Percentiles rank a stretch among this genome's conserved stretches.
Conservation (phyloP, 1,140 invertebrate species). For the Orchesella cincta region DNA sequence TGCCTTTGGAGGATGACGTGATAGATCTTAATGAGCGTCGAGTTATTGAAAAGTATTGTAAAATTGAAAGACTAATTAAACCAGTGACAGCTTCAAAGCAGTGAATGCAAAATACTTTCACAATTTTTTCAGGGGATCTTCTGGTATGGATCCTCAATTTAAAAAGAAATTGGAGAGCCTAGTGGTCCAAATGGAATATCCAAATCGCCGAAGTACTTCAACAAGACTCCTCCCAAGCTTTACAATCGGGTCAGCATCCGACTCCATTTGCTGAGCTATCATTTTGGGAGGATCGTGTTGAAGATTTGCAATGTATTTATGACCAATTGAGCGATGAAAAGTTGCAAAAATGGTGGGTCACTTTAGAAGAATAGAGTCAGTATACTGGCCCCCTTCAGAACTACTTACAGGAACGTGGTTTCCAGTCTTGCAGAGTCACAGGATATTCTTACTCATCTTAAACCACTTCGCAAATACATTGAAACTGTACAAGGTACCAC, state of each 20-base stretch:
- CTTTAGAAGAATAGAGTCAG: conserved; percentile 90
- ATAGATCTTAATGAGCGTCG: conserved; percentile 76
- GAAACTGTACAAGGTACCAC: conserved; percentile 80
- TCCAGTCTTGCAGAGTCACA: conserved; percentile 84
- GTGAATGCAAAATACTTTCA: not conserved
- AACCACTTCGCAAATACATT: conserved; percentile 76
- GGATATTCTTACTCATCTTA: conserved; percentile 83
- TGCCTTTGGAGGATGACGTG: conserved; percentile 85
- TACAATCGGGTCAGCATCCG: conserved; percentile 80
- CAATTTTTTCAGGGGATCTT: conserved; percentile 54
- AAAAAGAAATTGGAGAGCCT: conserved; percentile 94
- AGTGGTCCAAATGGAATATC: conserved; percentile 92
- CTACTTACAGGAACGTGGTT: conserved; percentile 78
- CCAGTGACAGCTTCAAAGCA: not conserved
- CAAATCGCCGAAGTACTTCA: conserved; percentile 89
- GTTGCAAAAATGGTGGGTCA: conserved; percentile 85
- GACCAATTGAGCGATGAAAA: conserved; percentile 78
- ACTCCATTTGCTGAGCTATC: conserved; percentile 68
- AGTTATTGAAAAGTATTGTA: conserved; percentile 61
- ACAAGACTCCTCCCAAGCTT: conserved; percentile 78
- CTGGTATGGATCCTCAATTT: conserved; percentile 76
- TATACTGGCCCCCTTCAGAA: conserved; percentile 86
- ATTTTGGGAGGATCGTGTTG: conserved; percentile 58
- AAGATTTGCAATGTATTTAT: conserved; percentile 83
- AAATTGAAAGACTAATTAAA: conserved; percentile 10